phyloP scores from a whole-genome alignment of 2,113 vertebrate species.

The Anseranas semipalmata region DNA sequence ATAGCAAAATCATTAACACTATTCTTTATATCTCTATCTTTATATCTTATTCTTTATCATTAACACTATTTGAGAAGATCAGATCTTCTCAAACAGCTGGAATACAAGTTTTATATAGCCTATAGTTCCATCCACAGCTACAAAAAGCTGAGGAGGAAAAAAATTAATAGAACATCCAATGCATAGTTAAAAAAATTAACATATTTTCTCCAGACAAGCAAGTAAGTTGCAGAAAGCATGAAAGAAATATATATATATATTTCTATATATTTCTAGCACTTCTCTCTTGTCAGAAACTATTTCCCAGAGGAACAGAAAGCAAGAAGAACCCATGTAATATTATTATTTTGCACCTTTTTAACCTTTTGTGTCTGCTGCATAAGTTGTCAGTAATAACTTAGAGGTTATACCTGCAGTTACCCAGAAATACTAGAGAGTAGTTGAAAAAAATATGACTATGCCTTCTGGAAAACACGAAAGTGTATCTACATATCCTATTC shows the following conservation, averaged over 20 bases:
- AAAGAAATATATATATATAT: background rate
- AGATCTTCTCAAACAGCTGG: background rate
- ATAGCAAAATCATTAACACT: background rate
- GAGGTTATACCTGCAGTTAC: background rate
- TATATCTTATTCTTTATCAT: too few relatives aligned
- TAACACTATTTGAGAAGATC: background rate
- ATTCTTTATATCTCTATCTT: too few relatives aligned
- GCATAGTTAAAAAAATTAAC: background rate
- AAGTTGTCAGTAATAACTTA: background rate
- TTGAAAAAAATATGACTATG: background rate
- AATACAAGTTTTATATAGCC: background rate
- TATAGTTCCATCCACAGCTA: background rate
- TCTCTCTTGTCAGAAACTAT: background rate
- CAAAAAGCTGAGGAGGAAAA: background rate
- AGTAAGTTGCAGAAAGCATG: background rate
- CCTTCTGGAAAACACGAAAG: conserved; percentile 1
- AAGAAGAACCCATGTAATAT: background rate
- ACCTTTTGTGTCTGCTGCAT: background rate
- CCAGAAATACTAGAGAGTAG: background rate
- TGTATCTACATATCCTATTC: background rate
- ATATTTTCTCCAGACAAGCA: background rate
- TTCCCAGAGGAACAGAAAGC: background rate
- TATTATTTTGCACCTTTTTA: background rate
- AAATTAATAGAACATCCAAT: background rate
- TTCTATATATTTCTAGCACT: background rate